Evolutionary conservation across 2,888 invertebrate species (phyloP).

Genomic region (Dendrolimus pini): DNA sequence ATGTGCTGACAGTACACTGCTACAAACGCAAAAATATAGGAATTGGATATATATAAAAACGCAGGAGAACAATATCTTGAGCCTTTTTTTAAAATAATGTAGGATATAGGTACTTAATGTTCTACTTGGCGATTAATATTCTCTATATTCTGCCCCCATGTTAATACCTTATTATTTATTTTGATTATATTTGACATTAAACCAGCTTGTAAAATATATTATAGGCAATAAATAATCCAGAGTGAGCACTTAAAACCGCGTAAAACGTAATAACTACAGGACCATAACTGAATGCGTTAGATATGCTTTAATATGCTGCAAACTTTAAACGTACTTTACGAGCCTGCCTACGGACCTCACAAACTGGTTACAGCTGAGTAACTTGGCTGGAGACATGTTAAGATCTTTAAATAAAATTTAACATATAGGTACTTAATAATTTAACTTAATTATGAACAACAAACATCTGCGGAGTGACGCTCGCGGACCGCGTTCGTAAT

Average conservation of each 20-base stretch:
- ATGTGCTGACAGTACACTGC: no score
- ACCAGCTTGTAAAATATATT: slow-evolving; percentile 13
- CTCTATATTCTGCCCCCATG: no score
- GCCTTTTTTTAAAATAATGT: no score
- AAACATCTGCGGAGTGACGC: no score
- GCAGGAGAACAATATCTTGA: no score
- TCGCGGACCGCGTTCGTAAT: no score
- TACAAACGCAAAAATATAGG: no score
- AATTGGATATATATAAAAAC: no score
- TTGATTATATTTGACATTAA: neutral
- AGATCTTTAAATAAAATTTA: slow-evolving; percentile 1
- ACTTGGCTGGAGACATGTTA: neutral
- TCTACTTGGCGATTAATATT: no score
- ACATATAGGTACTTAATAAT: neutral
- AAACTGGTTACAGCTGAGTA: neutral
- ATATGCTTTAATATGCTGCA: slow-evolving; percentile 11
- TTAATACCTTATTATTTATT: neutral
- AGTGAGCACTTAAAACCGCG: slow-evolving; percentile 30
- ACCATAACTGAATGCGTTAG: slow-evolving; percentile 21
- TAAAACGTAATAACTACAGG: slow-evolving; percentile 31
- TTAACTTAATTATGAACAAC: no score
- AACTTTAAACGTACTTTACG: neutral
- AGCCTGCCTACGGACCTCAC: neutral
- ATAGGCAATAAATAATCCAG: slow-evolving; percentile 34
- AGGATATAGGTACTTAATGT: no score